Conservation (phyloP, 2,797 vertebrate species). For the Melanotaenia nigrans region DNA sequence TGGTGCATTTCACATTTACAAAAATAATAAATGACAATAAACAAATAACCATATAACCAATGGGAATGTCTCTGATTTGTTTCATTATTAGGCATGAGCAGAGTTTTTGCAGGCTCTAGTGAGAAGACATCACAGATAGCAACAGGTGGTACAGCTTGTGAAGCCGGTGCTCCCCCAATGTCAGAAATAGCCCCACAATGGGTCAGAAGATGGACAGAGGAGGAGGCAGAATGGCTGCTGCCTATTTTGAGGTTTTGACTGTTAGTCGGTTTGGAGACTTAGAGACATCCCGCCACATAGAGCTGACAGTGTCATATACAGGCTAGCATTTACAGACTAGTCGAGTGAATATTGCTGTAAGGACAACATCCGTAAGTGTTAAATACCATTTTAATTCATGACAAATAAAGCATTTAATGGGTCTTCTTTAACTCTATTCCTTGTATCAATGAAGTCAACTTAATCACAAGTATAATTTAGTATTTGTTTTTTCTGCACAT, state of each 20-base stretch:
- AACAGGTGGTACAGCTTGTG: conserved; percentile 77
- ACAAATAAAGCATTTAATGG: background rate
- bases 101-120: conserved; percentile 42
- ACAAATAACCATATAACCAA: background rate
- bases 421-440: background rate
- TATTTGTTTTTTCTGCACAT: background rate
- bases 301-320: conserved; percentile 31
- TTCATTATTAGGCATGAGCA: conserved; percentile 10
- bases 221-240: conserved; percentile 60
- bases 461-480: background rate
- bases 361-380: background rate
- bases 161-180: conserved; percentile 60
- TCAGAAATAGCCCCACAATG: conserved; percentile 83
- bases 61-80: background rate
- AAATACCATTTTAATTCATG: background rate
- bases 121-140: conserved; percentile 64
- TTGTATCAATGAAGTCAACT: background rate
- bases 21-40: background rate
- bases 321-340: too few species aligned
- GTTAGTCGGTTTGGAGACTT: conserved; percentile 53
- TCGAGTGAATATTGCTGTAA: background rate
- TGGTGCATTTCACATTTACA: too few species aligned
- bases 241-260: conserved; percentile 75
- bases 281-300: conserved; percentile 36
- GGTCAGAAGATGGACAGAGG: conserved; percentile 74